Percentiles rank a stretch among this genome's conserved stretches.
These are phyloP conservation scores for Tapirus terrestris DNA, from an alignment of 2,113 vertebrate species.

Conservation along the genomic window DNA sequence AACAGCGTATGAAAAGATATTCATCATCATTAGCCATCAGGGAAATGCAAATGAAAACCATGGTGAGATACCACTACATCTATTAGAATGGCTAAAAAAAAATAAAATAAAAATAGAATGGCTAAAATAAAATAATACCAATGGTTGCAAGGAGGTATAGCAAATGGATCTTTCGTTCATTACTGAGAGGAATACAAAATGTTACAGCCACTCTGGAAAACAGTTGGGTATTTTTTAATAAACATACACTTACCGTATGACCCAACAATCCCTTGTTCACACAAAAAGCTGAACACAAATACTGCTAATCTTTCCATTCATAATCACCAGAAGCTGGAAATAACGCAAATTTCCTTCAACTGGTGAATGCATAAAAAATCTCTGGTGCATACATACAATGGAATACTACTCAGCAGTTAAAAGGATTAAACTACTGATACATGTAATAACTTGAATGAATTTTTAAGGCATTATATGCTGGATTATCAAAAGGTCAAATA, in stretches of 20 bases:
- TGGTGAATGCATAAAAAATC: background rate
- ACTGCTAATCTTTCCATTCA: background rate
- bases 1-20: background rate
- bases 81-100: background rate
- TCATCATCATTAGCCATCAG: background rate
- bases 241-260: background rate
- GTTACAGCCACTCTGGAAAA: background rate
- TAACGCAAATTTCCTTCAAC: background rate
- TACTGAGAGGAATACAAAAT: background rate
- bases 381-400: background rate
- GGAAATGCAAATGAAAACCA: background rate
- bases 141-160: background rate
- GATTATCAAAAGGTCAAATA: background rate
- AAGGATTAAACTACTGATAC: background rate
- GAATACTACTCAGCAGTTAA: background rate
- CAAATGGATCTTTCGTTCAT: background rate
- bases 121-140: background rate
- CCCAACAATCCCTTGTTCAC: background rate
- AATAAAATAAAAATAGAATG: background rate
- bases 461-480: background rate
- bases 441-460: background rate
- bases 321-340: background rate
- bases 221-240: background rate
- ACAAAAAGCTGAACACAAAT: background rate
- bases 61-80: background rate